Evolutionary conservation across 2,888 invertebrate species (phyloP).

Genomic region (Sphecodes monilicornis): DNA sequence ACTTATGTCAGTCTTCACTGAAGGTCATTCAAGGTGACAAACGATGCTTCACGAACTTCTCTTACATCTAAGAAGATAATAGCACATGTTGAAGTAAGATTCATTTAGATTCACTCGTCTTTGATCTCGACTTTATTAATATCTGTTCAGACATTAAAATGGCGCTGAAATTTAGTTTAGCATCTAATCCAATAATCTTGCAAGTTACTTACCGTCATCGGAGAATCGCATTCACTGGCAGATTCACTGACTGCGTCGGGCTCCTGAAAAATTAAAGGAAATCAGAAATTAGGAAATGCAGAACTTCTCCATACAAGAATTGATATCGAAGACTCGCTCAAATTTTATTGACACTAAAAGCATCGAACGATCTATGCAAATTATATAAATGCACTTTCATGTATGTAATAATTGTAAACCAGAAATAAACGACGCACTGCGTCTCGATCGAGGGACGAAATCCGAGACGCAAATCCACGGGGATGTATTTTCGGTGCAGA

Average conservation of each 20-base stretch:
- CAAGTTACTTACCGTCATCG: slow-evolving; percentile 36
- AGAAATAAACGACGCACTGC: slow-evolving; percentile 15
- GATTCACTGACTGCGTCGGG: slow-evolving; percentile 29
- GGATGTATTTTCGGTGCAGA: slow-evolving; percentile 67
- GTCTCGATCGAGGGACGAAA: slow-evolving; percentile 3
- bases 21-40: too few relatives aligned
- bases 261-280: slow-evolving; percentile 39
- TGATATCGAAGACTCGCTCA: not conserved
- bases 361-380: not conserved
- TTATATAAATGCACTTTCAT: not conserved
- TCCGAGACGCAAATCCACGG: slow-evolving; percentile 13
- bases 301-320: not conserved
- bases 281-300: not conserved
- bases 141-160: not conserved
- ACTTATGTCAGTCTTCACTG: too few relatives aligned
- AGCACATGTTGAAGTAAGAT: too few relatives aligned
- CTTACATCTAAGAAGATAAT: too few relatives aligned
- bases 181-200: not conserved
- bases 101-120: too few relatives aligned
- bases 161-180: not conserved
- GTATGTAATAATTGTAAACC: not conserved
- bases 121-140: too few relatives aligned
- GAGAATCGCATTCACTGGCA: slow-evolving; percentile 21
- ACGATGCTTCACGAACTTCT: too few relatives aligned
- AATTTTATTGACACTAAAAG: not conserved